A percentile compares a stretch with the other conserved stretches of the same genome.
phyloP scores from a whole-genome alignment of 2,888 invertebrate genomes.

The Horisme vitalbata region DNA sequence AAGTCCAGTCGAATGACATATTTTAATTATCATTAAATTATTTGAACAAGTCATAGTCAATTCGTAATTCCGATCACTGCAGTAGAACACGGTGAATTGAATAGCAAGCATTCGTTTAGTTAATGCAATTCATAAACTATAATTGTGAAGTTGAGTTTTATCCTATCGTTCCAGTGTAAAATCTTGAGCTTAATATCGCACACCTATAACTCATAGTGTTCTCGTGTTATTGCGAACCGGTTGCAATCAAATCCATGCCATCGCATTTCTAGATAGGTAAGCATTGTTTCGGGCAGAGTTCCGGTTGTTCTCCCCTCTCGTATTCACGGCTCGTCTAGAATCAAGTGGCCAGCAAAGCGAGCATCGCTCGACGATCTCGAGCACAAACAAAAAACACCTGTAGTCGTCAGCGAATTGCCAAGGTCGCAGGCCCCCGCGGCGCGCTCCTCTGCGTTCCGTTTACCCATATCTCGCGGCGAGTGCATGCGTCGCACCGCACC shows the following conservation, averaged over 20 bases:
- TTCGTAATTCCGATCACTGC: slow-evolving; percentile 39
- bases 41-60: slow-evolving; percentile 42
- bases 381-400: slow-evolving; percentile 81
- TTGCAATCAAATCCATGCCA: slow-evolving; percentile 26
- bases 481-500: slow-evolving; percentile 56
- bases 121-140: slow-evolving; percentile 32
- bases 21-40: slow-evolving; percentile 31
- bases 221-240: slow-evolving; percentile 6
- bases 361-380: slow-evolving; percentile 62
- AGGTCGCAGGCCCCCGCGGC: slow-evolving; percentile 76
- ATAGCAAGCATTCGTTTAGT: slow-evolving; percentile 35
- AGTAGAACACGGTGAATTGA: no score
- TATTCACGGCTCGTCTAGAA: slow-evolving; percentile 41
- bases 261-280: slow-evolving; percentile 42
- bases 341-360: slow-evolving; percentile 51
- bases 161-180: no score
- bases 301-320: slow-evolving; percentile 59
- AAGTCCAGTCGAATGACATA: slow-evolving; percentile 26
- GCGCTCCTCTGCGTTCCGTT: slow-evolving; percentile 75
- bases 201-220: background rate
- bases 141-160: no score
- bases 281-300: slow-evolving; percentile 61
- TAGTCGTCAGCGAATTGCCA: slow-evolving; percentile 77
- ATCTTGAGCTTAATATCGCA: no score
- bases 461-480: slow-evolving; percentile 80